Evolutionary conservation across 2,797 vertebrate species (phyloP).

Genomic region (Parauchenoglanis ngamensis): DNA sequence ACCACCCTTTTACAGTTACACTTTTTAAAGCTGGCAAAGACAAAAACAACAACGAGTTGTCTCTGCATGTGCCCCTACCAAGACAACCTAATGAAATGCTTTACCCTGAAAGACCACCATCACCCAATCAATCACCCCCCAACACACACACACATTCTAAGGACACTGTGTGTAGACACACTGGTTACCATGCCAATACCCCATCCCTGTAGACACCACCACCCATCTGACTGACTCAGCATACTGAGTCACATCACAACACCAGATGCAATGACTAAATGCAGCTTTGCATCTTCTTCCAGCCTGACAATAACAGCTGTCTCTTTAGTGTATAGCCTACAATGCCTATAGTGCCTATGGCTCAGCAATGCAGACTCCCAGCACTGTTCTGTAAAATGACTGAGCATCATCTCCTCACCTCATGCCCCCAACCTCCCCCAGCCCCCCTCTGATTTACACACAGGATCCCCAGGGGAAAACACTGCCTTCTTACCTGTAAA

Average conservation of each 20-base stretch:
- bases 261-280: conserved; percentile 14
- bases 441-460: conserved; percentile 29
- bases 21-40: background rate
- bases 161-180: conserved; percentile 24
- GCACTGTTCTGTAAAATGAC: conserved; percentile 33
- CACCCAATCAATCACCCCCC: background rate
- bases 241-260: conserved; percentile 44
- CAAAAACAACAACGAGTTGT: background rate
- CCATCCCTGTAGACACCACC: conserved; percentile 36
- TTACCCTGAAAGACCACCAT: background rate
- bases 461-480: conserved; percentile 28
- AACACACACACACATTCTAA: background rate
- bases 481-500: conserved; percentile 42
- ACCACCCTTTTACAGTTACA: background rate
- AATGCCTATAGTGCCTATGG: background rate
- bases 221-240: conserved; percentile 60
- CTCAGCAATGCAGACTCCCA: conserved; percentile 22
- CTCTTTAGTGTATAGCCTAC: background rate
- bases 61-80: background rate
- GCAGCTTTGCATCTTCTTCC: background rate
- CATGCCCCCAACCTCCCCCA: background rate
- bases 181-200: conserved; percentile 40
- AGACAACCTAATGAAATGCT: conserved; percentile 8
- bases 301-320: background rate
- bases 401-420: conserved; percentile 13